phyloP scores from a whole-genome alignment of 1,140 invertebrate species.

The Piezodorus guildinii region DNA sequence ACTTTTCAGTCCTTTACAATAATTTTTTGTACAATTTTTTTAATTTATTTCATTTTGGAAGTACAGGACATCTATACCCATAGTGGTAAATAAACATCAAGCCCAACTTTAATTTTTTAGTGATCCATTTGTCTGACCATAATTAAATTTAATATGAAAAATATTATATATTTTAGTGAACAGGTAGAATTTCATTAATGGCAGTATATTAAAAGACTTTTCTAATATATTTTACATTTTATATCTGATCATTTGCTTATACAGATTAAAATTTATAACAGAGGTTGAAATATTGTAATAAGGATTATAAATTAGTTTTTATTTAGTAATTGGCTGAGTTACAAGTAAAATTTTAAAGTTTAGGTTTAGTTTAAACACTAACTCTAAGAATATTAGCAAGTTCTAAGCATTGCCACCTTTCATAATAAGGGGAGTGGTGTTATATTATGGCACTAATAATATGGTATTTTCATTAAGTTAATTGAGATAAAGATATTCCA shows the following conservation, averaged over 20 bases:
- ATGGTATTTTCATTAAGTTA: too few relatives aligned
- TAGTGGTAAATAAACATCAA: too few relatives aligned
- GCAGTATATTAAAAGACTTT: not conserved
- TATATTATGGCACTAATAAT: too few relatives aligned
- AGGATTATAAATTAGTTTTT: constrained; percentile 2
- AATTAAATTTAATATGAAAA: not conserved
- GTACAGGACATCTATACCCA: not conserved
- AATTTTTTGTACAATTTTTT: not conserved
- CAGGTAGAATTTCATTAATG: not conserved
- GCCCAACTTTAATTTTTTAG: too few relatives aligned
- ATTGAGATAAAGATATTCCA: too few relatives aligned
- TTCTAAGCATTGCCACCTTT: too few relatives aligned
- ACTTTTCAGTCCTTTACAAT: not conserved
- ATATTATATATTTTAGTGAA: not conserved
- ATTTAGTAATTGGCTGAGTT: constrained; percentile 8
- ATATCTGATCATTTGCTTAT: not conserved
- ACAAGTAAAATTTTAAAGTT: not conserved
- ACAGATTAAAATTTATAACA: not conserved
- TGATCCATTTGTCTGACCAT: not conserved
- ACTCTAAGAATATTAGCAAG: too few relatives aligned
- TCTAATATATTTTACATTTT: not conserved
- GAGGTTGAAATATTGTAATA: not conserved
- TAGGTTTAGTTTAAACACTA: too few relatives aligned
- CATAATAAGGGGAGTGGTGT: too few relatives aligned
- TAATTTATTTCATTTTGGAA: not conserved